Conservation (phyloP, 2,888 invertebrate genomes). For the Conus canariensis region DNA sequence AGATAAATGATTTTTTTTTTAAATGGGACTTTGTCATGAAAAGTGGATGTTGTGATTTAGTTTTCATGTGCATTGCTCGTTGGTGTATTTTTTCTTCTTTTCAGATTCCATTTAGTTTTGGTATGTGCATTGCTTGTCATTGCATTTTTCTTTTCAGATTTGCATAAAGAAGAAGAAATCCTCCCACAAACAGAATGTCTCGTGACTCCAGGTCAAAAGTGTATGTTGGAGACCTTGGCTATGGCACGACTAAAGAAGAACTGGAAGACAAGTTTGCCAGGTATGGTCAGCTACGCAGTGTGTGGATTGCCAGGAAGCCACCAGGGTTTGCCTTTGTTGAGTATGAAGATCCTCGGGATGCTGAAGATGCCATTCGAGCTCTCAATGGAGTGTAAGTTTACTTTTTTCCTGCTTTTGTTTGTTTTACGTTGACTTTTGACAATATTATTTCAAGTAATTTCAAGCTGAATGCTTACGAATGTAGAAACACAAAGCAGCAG, state of each 20-base stretch:
- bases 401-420: neutral
- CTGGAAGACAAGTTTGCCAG: constrained; percentile 91
- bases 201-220: constrained; percentile 89
- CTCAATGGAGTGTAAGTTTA: constrained; percentile 76
- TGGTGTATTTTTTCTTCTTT: no score
- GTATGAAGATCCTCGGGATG: constrained; percentile 75
- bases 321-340: constrained; percentile 84
- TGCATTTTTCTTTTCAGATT: no score
- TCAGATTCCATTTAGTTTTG: no score
- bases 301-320: constrained; percentile 95
- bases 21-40: no score
- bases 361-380: constrained; percentile 77
- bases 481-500: no score
- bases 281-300: constrained; percentile 92
- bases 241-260: constrained; percentile 93
- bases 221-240: constrained; percentile 94
- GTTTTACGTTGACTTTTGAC: neutral
- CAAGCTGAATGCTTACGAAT: neutral
- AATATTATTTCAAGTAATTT: neutral
- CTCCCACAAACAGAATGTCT: constrained; percentile 32
- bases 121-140: no score
- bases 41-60: no score
- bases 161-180: neutral
- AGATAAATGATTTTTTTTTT: no score
- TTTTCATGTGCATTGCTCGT: no score